Conservation (phyloP, 2,888 invertebrate genomes). For the Ophion slaviceki region DNA sequence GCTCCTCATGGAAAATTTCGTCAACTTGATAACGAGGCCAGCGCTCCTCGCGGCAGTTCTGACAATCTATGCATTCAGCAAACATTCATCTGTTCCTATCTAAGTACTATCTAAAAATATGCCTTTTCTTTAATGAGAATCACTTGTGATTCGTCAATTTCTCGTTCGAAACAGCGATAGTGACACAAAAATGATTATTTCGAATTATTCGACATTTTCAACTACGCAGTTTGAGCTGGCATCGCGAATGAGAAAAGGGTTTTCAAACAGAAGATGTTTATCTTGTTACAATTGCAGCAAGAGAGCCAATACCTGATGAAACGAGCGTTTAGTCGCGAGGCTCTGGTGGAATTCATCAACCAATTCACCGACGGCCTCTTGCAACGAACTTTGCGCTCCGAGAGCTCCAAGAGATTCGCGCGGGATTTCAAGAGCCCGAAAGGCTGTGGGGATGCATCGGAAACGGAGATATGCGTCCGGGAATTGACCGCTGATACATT, state of each 20-base stretch:
- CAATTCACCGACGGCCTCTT: conserved; percentile 84
- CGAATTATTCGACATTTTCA: background rate
- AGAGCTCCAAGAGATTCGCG: conserved; percentile 72
- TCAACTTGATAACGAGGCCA: too few species aligned
- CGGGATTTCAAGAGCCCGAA: conserved; percentile 66
- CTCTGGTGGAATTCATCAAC: conserved; percentile 83
- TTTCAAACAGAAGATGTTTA: conserved; percentile 6
- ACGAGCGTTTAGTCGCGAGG: conserved; percentile 81
- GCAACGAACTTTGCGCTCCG: conserved; percentile 81
- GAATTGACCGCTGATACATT: conserved; percentile 89
- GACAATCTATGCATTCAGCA: too few species aligned
- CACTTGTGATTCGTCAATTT: background rate
- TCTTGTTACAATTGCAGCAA: conserved; percentile 84
- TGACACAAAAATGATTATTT: background rate
- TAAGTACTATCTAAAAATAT: background rate
- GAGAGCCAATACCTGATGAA: conserved; percentile 89
- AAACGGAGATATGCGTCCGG: conserved; percentile 84
- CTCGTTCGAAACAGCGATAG: background rate
- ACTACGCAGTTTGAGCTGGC: background rate
- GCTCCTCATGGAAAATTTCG: too few species aligned
- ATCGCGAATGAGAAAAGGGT: background rate
- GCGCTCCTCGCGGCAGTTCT: too few species aligned
- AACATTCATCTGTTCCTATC: too few species aligned
- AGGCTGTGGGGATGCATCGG: conserved; percentile 67
- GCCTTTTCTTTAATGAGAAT: background rate